These are phyloP conservation scores for Anguilla pacifica DNA, from an alignment of 2,797 vertebrate genomes.

Conservation along the genomic window DNA sequence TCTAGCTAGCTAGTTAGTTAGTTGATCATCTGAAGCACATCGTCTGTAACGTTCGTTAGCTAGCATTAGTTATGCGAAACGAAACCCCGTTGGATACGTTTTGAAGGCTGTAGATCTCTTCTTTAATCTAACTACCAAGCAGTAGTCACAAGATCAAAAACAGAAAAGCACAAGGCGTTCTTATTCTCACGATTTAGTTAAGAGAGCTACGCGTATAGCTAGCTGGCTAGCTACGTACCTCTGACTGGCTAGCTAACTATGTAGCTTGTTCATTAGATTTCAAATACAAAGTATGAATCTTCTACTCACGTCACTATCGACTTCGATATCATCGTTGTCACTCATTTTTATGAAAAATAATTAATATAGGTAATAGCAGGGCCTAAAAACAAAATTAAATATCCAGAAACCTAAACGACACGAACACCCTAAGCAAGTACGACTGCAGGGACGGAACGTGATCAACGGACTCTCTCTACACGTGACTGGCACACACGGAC, in stretches of 20 bases:
- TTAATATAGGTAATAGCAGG: conserved; percentile 60
- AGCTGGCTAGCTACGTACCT: neutral
- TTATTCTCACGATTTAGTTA: conserved; percentile 20
- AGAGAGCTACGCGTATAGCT: conserved; percentile 12
- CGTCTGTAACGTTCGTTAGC: conserved; percentile 43
- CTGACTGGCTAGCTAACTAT: conserved; percentile 31
- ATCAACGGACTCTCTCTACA: conserved; percentile 61
- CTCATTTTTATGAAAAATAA: conserved; percentile 84
- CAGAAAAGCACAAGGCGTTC: conserved; percentile 24
- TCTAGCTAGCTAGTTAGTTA: conserved; percentile 20
- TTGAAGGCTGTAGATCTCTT: neutral
- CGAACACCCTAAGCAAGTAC: conserved; percentile 48
- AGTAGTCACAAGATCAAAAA: conserved; percentile 28
- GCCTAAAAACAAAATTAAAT: conserved; percentile 66
- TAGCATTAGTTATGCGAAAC: conserved; percentile 39
- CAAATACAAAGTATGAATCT: neutral
- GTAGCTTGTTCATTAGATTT: neutral
- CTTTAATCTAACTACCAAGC: conserved; percentile 20
- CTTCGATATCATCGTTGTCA: conserved; percentile 98
- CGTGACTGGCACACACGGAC: conserved; percentile 71
- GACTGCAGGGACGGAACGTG: conserved; percentile 70
- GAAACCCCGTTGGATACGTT: conserved; percentile 40
- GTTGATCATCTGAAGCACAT: conserved; percentile 29
- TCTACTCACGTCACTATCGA: conserved; percentile 94
- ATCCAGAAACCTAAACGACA: conserved; percentile 55